These are phyloP conservation scores for Sesia bembeciformis DNA, from an alignment of 2,888 invertebrate species.

Conservation along the genomic window DNA sequence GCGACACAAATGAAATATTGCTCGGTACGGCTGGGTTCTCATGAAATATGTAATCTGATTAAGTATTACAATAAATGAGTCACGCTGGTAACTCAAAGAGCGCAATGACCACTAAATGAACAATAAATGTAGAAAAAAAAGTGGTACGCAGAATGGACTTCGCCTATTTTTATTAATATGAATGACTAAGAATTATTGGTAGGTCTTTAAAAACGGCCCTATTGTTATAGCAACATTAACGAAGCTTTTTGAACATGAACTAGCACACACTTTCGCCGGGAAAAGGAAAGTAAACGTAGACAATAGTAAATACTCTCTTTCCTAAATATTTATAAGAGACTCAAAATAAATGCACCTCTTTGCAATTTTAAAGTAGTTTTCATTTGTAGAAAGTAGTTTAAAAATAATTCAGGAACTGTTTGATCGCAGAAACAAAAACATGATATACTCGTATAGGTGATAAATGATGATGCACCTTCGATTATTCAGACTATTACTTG, in stretches of 20 bases:
- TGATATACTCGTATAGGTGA: too few species aligned
- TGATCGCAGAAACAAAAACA: too few species aligned
- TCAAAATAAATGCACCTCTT: too few species aligned
- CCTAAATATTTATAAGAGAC: neutral
- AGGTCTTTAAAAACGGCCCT: slow-evolving; percentile 16
- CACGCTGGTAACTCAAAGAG: slow-evolving; percentile 27
- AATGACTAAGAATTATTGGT: slow-evolving; percentile 13
- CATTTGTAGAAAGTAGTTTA: too few species aligned
- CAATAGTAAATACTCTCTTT: neutral
- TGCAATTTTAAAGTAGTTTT: too few species aligned
- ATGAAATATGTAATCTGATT: slow-evolving; percentile 53
- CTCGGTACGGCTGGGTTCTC: slow-evolving; percentile 31
- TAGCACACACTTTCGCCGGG: slow-evolving; percentile 57
- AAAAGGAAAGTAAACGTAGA: slow-evolving; percentile 47
- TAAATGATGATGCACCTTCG: too few species aligned
- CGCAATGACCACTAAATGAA: slow-evolving; percentile 25
- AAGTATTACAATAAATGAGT: slow-evolving; percentile 40
- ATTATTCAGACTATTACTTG: too few species aligned
- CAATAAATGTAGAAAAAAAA: slow-evolving; percentile 19
- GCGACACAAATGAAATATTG: slow-evolving; percentile 54
- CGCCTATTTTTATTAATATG: slow-evolving; percentile 11
- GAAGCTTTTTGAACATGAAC: slow-evolving; percentile 41
- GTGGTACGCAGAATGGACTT: slow-evolving; percentile 4
- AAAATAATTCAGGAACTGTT: too few species aligned
- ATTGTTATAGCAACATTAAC: slow-evolving; percentile 39